Base-by-base conservation (phyloP, 2,888 invertebrate species). In the Phymatocera aterrima region DNA sequence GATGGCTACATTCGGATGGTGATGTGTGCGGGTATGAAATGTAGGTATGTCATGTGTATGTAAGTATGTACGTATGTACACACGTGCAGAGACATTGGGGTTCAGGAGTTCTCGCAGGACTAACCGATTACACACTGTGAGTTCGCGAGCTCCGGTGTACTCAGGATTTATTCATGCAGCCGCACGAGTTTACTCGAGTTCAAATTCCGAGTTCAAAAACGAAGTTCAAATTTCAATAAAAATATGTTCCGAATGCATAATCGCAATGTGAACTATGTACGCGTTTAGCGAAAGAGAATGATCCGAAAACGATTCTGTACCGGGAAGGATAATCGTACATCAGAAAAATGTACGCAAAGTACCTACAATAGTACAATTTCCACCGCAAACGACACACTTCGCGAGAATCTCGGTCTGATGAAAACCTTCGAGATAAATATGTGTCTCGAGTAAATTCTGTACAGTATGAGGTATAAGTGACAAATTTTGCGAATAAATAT, bases 281-380 rank as follows among this genome's bases (percentile, higher is more conserved):
- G 18, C 37, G 61, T 64, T 31, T 43, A 18, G 12, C 15, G 40
- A 40, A 51, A 48, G n/a, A 72, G n/a, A 72, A 51, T 21, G 34
- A 21, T 34, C 8, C 21, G n/a, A 48, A 68, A 68, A 28, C 68
- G 68, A 68, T 37, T 61, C 34, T n/a, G 21, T 10, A 15, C 24
- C 68, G 28, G 28, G 8, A 28, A 68, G 43, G 46, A 46, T 68
- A 43, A 68, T 21, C 64, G 64, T 37, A 64, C 18, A 64, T 64
- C 64, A 64, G n/a, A n/a, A n/a, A 37, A 37, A 34, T 64, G 31
- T 28, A n/a, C 61, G 61, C 31, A 31, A n/a, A 51, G 51, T 51
- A 28, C 15, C 18, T 2, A 10, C 37, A 34, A 64, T n/a, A n/a
- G n/a, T n/a, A n/a, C n/a, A n/a, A n/a, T n/a, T n/a, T n/a, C n/a